Evolutionary conservation across 1,140 invertebrate genomes (phyloP).

Genomic region (Brachionus rubens): DNA sequence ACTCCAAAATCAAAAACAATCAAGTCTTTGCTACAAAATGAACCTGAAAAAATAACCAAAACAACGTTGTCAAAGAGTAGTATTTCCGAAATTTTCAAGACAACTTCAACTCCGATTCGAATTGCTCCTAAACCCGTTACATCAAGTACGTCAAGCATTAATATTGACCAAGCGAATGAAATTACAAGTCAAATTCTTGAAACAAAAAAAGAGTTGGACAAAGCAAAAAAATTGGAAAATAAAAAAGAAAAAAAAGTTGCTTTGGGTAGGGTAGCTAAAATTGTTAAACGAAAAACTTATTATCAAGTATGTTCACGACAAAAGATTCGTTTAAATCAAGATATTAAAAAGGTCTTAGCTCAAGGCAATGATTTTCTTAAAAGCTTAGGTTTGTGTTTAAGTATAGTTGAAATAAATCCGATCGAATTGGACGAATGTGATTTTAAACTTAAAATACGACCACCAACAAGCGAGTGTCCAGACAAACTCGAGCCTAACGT

Average conservation of each 20-base stretch:
- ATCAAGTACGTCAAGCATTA: not conserved
- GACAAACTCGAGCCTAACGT: conserved; percentile 17
- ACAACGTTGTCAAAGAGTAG: too few species aligned
- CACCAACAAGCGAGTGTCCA: not conserved
- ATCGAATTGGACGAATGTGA: conserved; percentile 34
- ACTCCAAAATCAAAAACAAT: too few species aligned
- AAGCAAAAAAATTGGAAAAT: not conserved
- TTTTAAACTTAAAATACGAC: conserved; percentile 20
- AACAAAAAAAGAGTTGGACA: not conserved
- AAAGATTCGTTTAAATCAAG: not conserved
- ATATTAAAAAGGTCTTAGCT: not conserved
- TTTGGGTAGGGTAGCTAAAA: not conserved
- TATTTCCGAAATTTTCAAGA: too few species aligned
- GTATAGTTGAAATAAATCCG: not conserved
- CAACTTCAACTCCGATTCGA: too few species aligned
- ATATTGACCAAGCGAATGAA: not conserved
- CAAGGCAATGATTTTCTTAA: not conserved
- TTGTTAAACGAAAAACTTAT: conserved; percentile 31
- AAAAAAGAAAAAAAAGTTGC: not conserved
- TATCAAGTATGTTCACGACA: conserved; percentile 19
- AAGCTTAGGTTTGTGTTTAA: conserved; percentile 16
- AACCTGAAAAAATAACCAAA: too few species aligned
- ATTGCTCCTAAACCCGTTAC: too few species aligned
- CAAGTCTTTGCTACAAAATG: too few species aligned
- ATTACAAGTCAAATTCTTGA: not conserved